Evolutionary conservation across 1,140 invertebrate species (phyloP), one percentile per base, ranked within the genome.

Genomic region (Zophobas morio): DNA sequence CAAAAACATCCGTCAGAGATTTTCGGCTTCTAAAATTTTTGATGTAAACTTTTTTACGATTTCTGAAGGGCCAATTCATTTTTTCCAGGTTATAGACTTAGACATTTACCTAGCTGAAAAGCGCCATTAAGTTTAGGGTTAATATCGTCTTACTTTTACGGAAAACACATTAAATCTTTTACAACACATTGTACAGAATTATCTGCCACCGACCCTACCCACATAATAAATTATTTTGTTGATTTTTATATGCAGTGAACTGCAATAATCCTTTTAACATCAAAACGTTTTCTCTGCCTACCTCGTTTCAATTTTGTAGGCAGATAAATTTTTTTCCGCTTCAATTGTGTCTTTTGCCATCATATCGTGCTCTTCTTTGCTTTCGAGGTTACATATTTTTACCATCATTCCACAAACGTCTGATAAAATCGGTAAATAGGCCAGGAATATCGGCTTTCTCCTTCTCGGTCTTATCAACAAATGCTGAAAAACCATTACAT

Each of bases 201-300:
- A 20, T 20, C 20, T 20, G 20, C 20, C 20, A 20, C 20, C 20
- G n/a, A 20, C 20, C 20, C 20, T 20, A 20, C 20, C 20, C 20
- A 20, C 20, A 20, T 20, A 20, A 20, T 51, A 51, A 51, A 51
- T 46, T 46, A 51, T n/a, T 20, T n/a, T 20, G 49, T 51, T 6
- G n/a, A 20, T 51, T 20, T 51, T 51, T 0, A 51, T 51, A 51
- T 51, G 49, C 4, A 51, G 57, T 40, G 57, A 63, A 63, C 36
- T 63, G 36, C 36, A 63, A 63, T 63, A 63, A 63, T 63, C 37
- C 8, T 63, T 63, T n/a, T 63, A 51, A 51, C 49, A 51, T 51
- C 49, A 20, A 63, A 63, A 63, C 57, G 49, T 51, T 63, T 63
- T 37, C 37, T 39, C 36, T 2, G 20, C 20, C 49, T 8, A 34